Percentiles rank a stretch among this genome's conserved stretches.
phyloP scores from a whole-genome alignment of 2,888 invertebrate genomes.

The Drosophila hamatofila region DNA sequence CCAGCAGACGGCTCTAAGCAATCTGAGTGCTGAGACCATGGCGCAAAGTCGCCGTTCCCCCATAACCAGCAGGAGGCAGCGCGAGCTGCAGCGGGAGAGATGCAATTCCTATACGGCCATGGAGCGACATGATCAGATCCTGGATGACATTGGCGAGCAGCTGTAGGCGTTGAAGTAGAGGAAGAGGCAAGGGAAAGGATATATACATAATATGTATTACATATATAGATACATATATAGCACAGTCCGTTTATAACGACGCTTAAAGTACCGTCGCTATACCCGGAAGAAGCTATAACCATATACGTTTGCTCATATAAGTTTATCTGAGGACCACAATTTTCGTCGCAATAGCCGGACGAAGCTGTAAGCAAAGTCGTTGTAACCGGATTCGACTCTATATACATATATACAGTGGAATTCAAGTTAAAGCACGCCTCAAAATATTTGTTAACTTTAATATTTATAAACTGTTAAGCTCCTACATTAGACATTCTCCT shows the following conservation, averaged over 20 bases:
- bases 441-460: not conserved
- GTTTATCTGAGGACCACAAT: too few relatives aligned
- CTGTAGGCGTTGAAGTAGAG: not conserved
- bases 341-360: too few relatives aligned
- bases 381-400: too few relatives aligned
- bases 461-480: not conserved
- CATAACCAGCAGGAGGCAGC: not conserved
- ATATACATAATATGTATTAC: not conserved
- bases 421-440: not conserved
- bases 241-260: too few relatives aligned
- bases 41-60: not conserved
- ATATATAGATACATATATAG: not conserved
- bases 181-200: too few relatives aligned
- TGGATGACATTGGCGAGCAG: conserved; percentile 13
- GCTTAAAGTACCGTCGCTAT: too few relatives aligned
- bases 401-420: too few relatives aligned
- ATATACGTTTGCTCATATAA: too few relatives aligned
- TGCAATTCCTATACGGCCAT: conserved; percentile 44
- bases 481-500: too few relatives aligned
- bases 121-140: conserved; percentile 50
- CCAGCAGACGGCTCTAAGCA: not conserved
- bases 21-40: not conserved
- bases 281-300: too few relatives aligned
- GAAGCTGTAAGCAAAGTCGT: too few relatives aligned
- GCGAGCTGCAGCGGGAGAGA: not conserved